A percentile compares a stretch with the other conserved stretches of the same genome.
Evolutionary conservation across 1,140 invertebrate species (phyloP).

Genomic region (Argopecten irradians): DNA sequence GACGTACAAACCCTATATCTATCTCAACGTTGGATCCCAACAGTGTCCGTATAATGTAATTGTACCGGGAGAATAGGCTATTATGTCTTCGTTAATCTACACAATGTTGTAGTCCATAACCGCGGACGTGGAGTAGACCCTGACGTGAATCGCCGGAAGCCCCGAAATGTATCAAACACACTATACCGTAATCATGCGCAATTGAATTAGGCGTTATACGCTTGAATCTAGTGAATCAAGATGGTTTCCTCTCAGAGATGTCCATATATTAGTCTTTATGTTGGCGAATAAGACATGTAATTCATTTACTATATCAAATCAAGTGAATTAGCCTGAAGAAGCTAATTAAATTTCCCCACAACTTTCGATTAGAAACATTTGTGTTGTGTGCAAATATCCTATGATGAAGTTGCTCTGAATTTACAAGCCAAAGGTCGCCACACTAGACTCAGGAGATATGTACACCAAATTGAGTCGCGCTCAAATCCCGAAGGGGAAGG

Average conservation of each 20-base stretch:
- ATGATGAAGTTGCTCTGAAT: neutral
- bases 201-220: neutral
- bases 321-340: neutral
- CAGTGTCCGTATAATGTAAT: neutral
- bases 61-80: neutral
- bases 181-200: neutral
- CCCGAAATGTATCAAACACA: slow-evolving; percentile 8
- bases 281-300: neutral
- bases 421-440: slow-evolving; percentile 2
- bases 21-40: neutral
- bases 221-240: neutral
- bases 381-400: slow-evolving; percentile 16
- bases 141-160: slow-evolving; percentile 19
- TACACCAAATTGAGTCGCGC: neutral
- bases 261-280: neutral
- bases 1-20: neutral
- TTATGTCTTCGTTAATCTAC: slow-evolving; percentile 18
- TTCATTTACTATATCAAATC: slow-evolving; percentile 9
- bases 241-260: neutral
- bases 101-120: neutral
- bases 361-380: slow-evolving; percentile 6
- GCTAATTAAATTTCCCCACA: neutral
- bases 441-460: neutral
- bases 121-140: slow-evolving; percentile 13
- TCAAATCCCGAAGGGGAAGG: neutral